Evolutionary conservation across 1,140 invertebrate genomes (phyloP).

Genomic region (Hestina assimilis): DNA sequence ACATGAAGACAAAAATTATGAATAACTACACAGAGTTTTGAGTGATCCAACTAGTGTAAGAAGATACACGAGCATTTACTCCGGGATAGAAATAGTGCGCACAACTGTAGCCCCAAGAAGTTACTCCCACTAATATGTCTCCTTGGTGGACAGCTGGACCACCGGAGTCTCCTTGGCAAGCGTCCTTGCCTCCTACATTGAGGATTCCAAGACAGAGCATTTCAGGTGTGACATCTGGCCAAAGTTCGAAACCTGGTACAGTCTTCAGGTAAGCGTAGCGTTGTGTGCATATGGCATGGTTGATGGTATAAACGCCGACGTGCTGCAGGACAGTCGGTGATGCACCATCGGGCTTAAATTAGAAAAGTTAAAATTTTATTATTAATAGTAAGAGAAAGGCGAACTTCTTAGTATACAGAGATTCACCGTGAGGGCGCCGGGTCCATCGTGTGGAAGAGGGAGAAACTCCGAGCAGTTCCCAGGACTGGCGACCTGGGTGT

Average conservation of each 20-base stretch:
- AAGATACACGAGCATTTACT: constrained; percentile 74
- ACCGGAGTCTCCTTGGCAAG: constrained; percentile 84
- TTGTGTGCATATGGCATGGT: constrained; percentile 51
- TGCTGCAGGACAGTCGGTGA: no score
- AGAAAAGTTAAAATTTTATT: background rate
- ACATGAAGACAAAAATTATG: no score
- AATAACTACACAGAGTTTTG: no score
- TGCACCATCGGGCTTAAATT: no score
- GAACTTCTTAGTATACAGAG: no score
- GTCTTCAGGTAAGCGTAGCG: constrained; percentile 50
- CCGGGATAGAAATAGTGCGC: constrained; percentile 74
- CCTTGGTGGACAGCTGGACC: constrained; percentile 79
- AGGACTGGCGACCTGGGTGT: no score
- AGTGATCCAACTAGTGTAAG: constrained; percentile 80
- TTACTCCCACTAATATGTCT: constrained; percentile 74
- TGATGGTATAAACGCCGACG: constrained; percentile 70
- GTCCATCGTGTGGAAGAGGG: no score
- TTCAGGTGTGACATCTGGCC: constrained; percentile 44
- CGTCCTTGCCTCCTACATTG: constrained; percentile 58
- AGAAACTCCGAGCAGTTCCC: no score
- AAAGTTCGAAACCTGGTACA: constrained; percentile 22
- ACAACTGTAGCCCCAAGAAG: constrained; percentile 80
- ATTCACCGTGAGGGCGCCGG: no score
- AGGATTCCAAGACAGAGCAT: constrained; percentile 62
- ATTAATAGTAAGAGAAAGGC: background rate